phyloP scores from a whole-genome alignment of 2,888 invertebrate genomes.

The Acleris emargana region DNA sequence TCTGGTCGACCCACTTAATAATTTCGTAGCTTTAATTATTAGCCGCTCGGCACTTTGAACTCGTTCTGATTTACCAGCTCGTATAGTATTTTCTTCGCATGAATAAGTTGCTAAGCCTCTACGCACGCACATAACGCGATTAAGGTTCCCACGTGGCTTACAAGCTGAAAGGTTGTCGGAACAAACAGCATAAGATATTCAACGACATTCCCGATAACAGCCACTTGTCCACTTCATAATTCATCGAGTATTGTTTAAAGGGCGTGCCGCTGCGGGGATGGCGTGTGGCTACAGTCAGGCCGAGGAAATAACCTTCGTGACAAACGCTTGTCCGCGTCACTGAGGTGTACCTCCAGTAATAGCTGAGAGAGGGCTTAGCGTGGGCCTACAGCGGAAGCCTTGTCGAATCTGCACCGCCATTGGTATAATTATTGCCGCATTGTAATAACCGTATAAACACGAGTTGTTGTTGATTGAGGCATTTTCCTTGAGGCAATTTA shows the following conservation, averaged over 20 bases:
- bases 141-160: conserved; percentile 37
- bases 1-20: conserved; percentile 23
- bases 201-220: conserved; percentile 40
- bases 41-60: conserved; percentile 18
- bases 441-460: background rate
- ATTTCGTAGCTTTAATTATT: conserved; percentile 22
- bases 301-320: conserved; percentile 31
- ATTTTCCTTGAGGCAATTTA: too few relatives aligned
- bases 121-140: conserved; percentile 33
- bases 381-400: conserved; percentile 18
- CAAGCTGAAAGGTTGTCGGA: conserved; percentile 41
- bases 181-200: conserved; percentile 56
- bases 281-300: conserved; percentile 24
- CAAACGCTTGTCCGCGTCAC: conserved; percentile 20
- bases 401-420: conserved; percentile 20
- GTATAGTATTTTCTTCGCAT: conserved; percentile 3
- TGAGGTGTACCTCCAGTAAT: conserved; percentile 5
- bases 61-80: conserved; percentile 19
- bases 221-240: conserved; percentile 23
- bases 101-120: conserved; percentile 13
- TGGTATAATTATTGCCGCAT: conserved; percentile 23
- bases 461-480: background rate
- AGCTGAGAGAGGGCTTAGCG: conserved; percentile 8
- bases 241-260: conserved; percentile 30
- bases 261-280: conserved; percentile 14